Evolutionary conservation across 2,888 invertebrate genomes (phyloP).

Genomic region (Hemithea aestivaria): DNA sequence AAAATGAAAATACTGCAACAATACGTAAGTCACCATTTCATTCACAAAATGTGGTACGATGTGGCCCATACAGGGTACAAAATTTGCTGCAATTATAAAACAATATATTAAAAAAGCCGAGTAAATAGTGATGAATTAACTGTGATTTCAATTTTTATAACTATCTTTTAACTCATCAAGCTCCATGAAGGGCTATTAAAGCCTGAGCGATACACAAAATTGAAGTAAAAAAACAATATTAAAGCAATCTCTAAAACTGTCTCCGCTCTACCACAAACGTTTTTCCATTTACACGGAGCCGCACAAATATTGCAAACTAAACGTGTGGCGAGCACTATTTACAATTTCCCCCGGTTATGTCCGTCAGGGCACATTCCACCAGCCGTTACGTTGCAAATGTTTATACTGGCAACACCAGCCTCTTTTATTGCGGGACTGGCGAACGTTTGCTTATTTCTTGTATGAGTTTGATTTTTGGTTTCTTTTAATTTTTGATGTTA

Average conservation of each 20-base stretch:
- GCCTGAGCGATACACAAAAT: too few species aligned
- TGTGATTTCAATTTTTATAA: too few species aligned
- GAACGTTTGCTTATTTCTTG: slow-evolving; percentile 10
- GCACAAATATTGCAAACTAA: slow-evolving; percentile 77
- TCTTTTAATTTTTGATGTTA: slow-evolving; percentile 20
- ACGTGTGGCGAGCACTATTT: slow-evolving; percentile 70
- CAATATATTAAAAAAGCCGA: too few species aligned
- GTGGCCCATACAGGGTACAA: too few species aligned
- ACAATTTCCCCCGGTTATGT: slow-evolving; percentile 61
- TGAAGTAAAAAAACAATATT: background rate
- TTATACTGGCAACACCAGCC: slow-evolving; percentile 51
- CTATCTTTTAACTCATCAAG: too few species aligned
- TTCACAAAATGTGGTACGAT: too few species aligned
- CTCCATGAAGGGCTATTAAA: too few species aligned
- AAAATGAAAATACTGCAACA: too few species aligned
- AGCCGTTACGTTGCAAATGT: slow-evolving; percentile 65
- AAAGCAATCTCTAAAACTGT: slow-evolving; percentile 35
- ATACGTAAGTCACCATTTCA: too few species aligned
- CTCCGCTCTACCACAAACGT: slow-evolving; percentile 31
- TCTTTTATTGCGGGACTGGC: slow-evolving; percentile 15
- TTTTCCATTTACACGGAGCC: slow-evolving; percentile 75
- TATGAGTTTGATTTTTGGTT: background rate
- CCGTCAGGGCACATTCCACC: slow-evolving; percentile 63
- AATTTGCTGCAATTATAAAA: too few species aligned
- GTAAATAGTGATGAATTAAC: too few species aligned